Evolutionary conservation across 1,140 invertebrate genomes (phyloP), one percentile per base, ranked within the genome.

Genomic region (Brachionus paranguensis): DNA sequence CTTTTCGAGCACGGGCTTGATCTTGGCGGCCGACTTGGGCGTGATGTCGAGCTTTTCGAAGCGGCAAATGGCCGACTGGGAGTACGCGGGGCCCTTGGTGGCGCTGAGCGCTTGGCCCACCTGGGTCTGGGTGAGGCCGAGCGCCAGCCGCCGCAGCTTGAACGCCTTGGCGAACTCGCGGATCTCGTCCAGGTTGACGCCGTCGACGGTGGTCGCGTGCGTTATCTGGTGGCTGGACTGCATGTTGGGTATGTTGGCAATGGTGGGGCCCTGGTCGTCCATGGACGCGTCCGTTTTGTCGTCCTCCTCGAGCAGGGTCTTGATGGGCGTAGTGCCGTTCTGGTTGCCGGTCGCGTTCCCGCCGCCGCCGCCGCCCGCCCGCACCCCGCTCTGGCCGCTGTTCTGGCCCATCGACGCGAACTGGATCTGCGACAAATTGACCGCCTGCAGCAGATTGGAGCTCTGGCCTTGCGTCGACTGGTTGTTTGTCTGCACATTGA

Each of bases 11-110:
- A 98, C 96, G 86, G 96, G 96, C 91, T 97, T 98, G 88, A 98
- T 98, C 93, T 98, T 98, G 91, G 97, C 95, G 86, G 96, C 96
- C 92, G 96, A 97, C 92, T 98, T 97, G 89, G 96, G 96, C 88
- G 96, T 98, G 87, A 98, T 98, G 91, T 99, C 96, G 90, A 99
- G 92, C 92, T 98, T 99, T 91, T 98, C 96, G 93, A 98, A 98
- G 93, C 96, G 96, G 94, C 96, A 99, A 89, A 98, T 98, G 84
- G 96, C 96, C 90, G 95, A 97, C 91, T 99, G 96, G 90, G 95
- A 97, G 90, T 98, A 98, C 29, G 96, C 96, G 27, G 96, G 96
- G 72, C 96, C 96, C 89, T 98, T 96, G 6, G 95, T 97, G 60
- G 96, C 94, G 86, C 95, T 96, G 0, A 99, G 90, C 6, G 96